phyloP scores from a whole-genome alignment of 1,140 invertebrate genomes.

The Drosophila mauritiana region DNA sequence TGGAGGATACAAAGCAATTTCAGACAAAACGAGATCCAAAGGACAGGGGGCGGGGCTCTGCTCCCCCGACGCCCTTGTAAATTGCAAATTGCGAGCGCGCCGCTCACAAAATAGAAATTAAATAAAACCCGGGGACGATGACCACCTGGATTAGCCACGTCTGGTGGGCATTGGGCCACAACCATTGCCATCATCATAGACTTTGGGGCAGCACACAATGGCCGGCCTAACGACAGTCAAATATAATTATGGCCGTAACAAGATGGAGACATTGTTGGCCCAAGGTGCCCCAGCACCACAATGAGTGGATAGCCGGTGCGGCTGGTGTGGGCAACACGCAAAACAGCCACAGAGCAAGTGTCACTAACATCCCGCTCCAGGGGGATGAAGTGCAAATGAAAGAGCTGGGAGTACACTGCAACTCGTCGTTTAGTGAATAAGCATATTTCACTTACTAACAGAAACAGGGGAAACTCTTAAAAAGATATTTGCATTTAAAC shows the following conservation, averaged over 20 bases:
- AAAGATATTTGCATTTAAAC: too few species aligned
- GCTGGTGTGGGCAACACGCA: conserved; percentile 14
- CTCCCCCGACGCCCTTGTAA: conserved; percentile 26
- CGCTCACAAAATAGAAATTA: conserved; percentile 56
- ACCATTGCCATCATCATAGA: conserved; percentile 23
- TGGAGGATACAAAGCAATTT: conserved; percentile 55
- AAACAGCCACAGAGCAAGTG: conserved; percentile 66
- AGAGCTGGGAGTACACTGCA: conserved; percentile 21
- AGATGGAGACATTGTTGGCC: conserved; percentile 72
- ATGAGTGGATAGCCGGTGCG: conserved; percentile 25
- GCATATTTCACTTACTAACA: too few species aligned
- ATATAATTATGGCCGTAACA: conserved; percentile 78
- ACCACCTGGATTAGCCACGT: conserved; percentile 73
- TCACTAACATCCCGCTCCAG: conserved; percentile 47
- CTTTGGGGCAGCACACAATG: conserved; percentile 31
- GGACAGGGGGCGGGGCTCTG: conserved; percentile 2
- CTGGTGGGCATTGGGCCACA: conserved; percentile 30
- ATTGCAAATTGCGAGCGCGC: conserved; percentile 17
- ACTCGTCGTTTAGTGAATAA: neutral
- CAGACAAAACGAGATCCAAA: conserved; percentile 42
- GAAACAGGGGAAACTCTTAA: too few species aligned
- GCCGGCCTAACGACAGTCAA: conserved; percentile 68
- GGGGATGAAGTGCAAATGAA: conserved; percentile 35
- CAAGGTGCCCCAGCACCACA: conserved; percentile 41
- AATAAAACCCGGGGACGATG: conserved; percentile 61